Conservation (phyloP, 2,888 invertebrate genomes). For the Brenthis hecate region DNA sequence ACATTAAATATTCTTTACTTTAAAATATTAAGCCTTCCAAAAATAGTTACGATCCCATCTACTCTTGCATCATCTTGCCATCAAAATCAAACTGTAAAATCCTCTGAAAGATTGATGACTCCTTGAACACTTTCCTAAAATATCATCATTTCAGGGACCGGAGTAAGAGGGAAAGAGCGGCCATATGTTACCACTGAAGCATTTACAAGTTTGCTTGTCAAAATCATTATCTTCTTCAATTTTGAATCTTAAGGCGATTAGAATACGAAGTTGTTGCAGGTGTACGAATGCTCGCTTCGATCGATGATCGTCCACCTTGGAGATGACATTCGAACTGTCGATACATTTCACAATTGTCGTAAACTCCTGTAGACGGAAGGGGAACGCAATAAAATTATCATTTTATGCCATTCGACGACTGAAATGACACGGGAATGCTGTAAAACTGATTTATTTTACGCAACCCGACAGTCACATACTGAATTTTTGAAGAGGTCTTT, state of each 20-base stretch:
- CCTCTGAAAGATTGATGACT: slow-evolving; percentile 76
- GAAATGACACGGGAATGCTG: slow-evolving; percentile 82
- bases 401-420: slow-evolving; percentile 82
- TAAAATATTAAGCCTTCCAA: slow-evolving; percentile 19
- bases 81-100: slow-evolving; percentile 56
- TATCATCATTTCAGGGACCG: slow-evolving; percentile 54
- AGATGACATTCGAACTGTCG: slow-evolving; percentile 81
- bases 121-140: slow-evolving; percentile 65
- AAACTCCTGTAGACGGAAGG: slow-evolving; percentile 79
- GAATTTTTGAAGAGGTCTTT: slow-evolving; percentile 79
- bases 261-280: slow-evolving; percentile 45
- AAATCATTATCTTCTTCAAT: slow-evolving; percentile 40
- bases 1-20: background rate
- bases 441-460: slow-evolving; percentile 82
- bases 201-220: slow-evolving; percentile 25
- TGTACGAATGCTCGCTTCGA: slow-evolving; percentile 27
- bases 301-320: slow-evolving; percentile 56
- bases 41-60: slow-evolving; percentile 30
- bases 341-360: slow-evolving; percentile 83
- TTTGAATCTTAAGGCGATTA: slow-evolving; percentile 49
- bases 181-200: slow-evolving; percentile 60
- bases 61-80: slow-evolving; percentile 27
- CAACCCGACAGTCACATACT: slow-evolving; percentile 78
- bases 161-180: slow-evolving; percentile 52
- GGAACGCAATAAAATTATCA: slow-evolving; percentile 81